These are phyloP conservation scores for Orchesella flavescens DNA, from an alignment of 2,888 invertebrate genomes.

Conservation along the genomic window DNA sequence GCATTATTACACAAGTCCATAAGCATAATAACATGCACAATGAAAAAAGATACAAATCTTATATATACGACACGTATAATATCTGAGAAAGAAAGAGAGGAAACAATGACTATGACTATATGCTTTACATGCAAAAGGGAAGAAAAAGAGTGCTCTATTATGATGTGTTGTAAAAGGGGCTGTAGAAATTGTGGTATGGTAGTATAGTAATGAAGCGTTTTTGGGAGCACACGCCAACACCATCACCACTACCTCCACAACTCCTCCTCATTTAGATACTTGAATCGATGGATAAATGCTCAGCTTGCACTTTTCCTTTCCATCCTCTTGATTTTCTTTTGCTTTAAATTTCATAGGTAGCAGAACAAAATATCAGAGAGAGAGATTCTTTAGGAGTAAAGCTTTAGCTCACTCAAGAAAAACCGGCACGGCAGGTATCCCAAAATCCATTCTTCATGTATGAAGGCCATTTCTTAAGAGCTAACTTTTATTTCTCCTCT, in stretches of 20 bases:
- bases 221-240: neutral
- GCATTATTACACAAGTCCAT: neutral
- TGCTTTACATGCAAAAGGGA: neutral
- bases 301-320: too few relatives aligned
- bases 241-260: neutral
- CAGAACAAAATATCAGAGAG: too few relatives aligned
- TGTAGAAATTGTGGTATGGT: neutral
- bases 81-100: neutral
- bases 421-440: neutral
- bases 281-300: too few relatives aligned
- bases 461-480: neutral
- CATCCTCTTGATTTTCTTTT: too few relatives aligned
- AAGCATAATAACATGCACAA: neutral
- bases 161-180: neutral
- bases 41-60: conserved; percentile 19
- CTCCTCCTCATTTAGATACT: too few relatives aligned
- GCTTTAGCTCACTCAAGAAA: too few relatives aligned
- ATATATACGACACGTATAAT: neutral
- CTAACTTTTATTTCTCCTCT: neutral
- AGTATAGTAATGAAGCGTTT: neutral
- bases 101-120: conserved; percentile 19
- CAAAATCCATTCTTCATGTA: neutral
- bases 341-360: too few relatives aligned
- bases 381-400: too few relatives aligned
- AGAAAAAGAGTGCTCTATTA: neutral